Conservation (phyloP, 2,113 vertebrate species). For the Cephalopholis sonnerati region DNA sequence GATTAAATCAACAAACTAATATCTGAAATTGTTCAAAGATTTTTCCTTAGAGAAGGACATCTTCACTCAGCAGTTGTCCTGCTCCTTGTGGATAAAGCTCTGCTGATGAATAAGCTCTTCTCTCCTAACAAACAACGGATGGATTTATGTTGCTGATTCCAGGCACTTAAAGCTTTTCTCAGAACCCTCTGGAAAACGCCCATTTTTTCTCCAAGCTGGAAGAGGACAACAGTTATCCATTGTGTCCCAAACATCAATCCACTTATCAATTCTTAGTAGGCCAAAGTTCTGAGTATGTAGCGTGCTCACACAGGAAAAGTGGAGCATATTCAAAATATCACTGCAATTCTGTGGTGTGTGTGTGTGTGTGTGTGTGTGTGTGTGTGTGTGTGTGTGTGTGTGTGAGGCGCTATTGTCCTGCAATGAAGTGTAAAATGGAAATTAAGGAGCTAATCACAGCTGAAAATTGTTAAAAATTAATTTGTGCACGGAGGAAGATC, state of each 20-base stretch:
- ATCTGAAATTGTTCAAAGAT: not conserved
- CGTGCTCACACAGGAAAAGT: not conserved
- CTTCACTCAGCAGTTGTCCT: not conserved
- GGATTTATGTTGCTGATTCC: constrained; percentile 49
- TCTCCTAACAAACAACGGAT: constrained; percentile 13
- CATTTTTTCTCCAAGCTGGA: not conserved
- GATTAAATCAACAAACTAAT: constrained; percentile 13
- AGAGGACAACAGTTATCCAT: constrained; percentile 29
- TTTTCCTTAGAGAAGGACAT: not conserved
- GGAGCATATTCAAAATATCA: not conserved
- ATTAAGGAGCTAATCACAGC: not conserved
- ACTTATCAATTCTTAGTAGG: not conserved
- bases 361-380: not conserved
- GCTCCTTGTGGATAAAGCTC: constrained; percentile 25
- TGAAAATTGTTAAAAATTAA: not conserved
- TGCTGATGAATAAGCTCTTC: constrained; percentile 14
- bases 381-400: not conserved
- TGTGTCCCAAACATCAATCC: constrained; percentile 27
- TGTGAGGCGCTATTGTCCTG: no score
- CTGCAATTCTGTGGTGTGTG: not conserved
- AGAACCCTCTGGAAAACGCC: constrained; percentile 42
- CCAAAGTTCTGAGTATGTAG: not conserved
- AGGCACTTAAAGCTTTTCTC: constrained; percentile 36
- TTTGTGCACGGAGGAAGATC: no score
- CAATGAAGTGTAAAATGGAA: not conserved